Evolutionary conservation across 2,888 invertebrate species (phyloP).

Genomic region (Drosophila histrio): DNA sequence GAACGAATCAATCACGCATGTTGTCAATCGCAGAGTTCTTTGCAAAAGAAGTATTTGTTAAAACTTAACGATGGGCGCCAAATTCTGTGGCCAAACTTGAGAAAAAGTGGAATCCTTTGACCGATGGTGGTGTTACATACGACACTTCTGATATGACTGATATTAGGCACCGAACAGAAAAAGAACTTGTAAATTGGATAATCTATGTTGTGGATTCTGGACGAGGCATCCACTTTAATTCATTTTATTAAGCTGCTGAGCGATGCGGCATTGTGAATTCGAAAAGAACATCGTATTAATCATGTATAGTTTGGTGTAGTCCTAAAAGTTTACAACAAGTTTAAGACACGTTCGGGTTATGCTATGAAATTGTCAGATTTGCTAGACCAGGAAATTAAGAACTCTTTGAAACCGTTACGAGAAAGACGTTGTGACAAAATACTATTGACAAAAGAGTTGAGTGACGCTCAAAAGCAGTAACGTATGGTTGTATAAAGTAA

Average conservation of each 20-base stretch:
- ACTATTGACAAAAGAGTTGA: constrained; percentile 91
- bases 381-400: constrained; percentile 94
- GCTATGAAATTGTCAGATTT: constrained; percentile 94
- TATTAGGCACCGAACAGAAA: constrained; percentile 91
- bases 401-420: constrained; percentile 91
- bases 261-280: constrained; percentile 90
- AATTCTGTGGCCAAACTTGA: constrained; percentile 90
- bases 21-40: constrained; percentile 89
- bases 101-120: constrained; percentile 90
- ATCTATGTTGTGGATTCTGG: constrained; percentile 98
- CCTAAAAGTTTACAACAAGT: constrained; percentile 98
- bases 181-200: constrained; percentile 94
- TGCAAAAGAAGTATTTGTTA: constrained; percentile 89
- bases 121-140: constrained; percentile 97
- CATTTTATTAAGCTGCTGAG: constrained; percentile 91
- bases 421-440: constrained; percentile 95
- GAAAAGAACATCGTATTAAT: constrained; percentile 89
- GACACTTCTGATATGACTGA: constrained; percentile 99
- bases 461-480: constrained; percentile 94
- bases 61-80: constrained; percentile 93
- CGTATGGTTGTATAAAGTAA: constrained; percentile 99
- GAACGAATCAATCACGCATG: constrained; percentile 97
- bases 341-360: constrained; percentile 98
- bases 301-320: constrained; percentile 99
- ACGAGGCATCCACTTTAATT: constrained; percentile 88